Evolutionary conservation across 2,797 vertebrate species (phyloP).

Genomic region (Lacerta bilineata): DNA sequence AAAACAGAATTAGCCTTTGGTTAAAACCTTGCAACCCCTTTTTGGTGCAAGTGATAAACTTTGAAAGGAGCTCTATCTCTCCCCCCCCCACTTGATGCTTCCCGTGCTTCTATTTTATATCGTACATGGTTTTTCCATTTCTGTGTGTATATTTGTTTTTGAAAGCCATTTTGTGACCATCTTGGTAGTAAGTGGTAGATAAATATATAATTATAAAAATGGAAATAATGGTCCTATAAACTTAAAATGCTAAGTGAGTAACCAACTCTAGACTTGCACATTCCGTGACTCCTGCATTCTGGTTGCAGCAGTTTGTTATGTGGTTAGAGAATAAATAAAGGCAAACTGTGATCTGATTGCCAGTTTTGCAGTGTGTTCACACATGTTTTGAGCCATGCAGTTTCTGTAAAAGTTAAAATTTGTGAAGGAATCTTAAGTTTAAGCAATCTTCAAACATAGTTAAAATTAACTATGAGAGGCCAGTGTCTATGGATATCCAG

Average conservation of each 20-base stretch:
- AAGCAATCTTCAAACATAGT: not conserved
- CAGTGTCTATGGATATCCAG: not conserved
- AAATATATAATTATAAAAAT: not conserved
- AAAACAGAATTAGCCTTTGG: not conserved
- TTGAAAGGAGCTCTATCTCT: too few relatives aligned
- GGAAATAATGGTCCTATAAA: not conserved
- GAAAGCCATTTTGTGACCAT: too few relatives aligned
- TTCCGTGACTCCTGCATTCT: not conserved
- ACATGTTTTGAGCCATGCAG: not conserved
- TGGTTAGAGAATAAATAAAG: not conserved
- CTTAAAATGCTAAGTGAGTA: not conserved
- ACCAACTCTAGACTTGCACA: not conserved
- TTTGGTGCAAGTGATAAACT: constrained; percentile 14
- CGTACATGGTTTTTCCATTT: too few relatives aligned
- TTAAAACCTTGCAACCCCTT: constrained; percentile 34
- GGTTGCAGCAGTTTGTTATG: not conserved
- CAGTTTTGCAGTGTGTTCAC: not conserved
- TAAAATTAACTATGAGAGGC: not conserved
- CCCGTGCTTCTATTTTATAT: not conserved
- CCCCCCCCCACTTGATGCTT: not conserved
- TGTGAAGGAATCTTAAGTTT: not conserved
- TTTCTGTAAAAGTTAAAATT: not conserved
- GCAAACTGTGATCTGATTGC: not conserved
- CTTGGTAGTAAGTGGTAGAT: too few relatives aligned
- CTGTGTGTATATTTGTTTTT: too few relatives aligned